Evolutionary conservation across 2,888 invertebrate species (phyloP).

Genomic region (Keiferia lycopersicella): DNA sequence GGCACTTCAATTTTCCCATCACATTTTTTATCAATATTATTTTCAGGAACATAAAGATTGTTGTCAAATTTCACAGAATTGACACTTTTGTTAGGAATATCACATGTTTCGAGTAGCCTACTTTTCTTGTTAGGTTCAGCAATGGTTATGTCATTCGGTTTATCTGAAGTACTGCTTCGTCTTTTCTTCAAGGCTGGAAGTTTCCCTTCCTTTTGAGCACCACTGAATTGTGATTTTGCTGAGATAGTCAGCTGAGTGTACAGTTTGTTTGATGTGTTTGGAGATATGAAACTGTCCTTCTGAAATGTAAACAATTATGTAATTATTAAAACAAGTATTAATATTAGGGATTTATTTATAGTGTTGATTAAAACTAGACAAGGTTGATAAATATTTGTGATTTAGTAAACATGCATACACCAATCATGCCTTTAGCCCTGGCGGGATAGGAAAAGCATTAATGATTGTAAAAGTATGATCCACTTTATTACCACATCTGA

Average conservation of each 20-base stretch:
- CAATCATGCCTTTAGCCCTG: too few species aligned
- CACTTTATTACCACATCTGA: too few species aligned
- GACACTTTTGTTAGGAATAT: conserved; percentile 63
- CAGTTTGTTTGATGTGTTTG: conserved; percentile 69
- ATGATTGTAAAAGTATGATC: too few species aligned
- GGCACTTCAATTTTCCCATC: conserved; percentile 61
- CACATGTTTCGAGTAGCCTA: conserved; percentile 65
- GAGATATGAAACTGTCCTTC: conserved; percentile 69
- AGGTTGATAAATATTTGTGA: background rate
- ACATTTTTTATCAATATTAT: conserved; percentile 62
- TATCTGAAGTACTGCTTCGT: conserved; percentile 74
- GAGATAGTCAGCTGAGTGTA: conserved; percentile 76
- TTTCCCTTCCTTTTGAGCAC: conserved; percentile 65
- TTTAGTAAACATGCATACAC: too few species aligned
- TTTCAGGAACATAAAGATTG: conserved; percentile 53
- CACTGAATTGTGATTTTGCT: conserved; percentile 58
- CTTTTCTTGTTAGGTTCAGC: conserved; percentile 64
- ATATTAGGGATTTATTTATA: too few species aligned
- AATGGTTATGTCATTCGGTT: conserved; percentile 65
- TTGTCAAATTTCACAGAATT: conserved; percentile 59
- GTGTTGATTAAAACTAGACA: background rate
- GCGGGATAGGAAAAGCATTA: too few species aligned
- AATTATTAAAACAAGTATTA: background rate
- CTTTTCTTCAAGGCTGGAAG: conserved; percentile 70
- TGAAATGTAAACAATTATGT: conserved; percentile 36